Base-by-base conservation (phyloP, 1,140 invertebrate species). In the Drosophila murphyi region DNA sequence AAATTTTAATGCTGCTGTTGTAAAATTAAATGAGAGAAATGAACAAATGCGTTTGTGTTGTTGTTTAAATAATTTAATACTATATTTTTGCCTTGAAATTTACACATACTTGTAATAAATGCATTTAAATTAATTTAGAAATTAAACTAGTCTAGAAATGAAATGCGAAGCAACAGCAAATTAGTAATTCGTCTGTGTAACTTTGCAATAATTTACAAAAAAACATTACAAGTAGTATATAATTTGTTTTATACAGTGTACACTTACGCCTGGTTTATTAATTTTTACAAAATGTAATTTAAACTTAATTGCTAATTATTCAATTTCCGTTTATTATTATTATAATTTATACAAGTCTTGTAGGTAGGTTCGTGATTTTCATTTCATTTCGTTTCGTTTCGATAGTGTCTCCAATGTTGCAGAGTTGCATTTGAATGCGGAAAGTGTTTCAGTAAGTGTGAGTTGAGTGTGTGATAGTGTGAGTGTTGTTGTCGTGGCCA, bases 271-370 rank as follows among this genome's bases (percentile, higher is more conserved):
- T 80, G 51, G 39, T 61, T 76, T 72, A 69, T 90, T 82, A 76
- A 87, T 90, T 87, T 90, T 76, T 90, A 90, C 82, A 82, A 87
- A 83, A 88, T 77, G 72, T 87, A 82, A 72, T 70, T 87, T 87
- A 83, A 83, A 83, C 82, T 87, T 87, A 88, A 48, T 45, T 4
- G 34, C 82, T 90, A 87, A 60, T 68, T 79, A 63, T 82, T 90
- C 55, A 79, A 78, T 73, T 83, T 83, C 76, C 61, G 67, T 86
- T 72, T 57, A 75, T 67, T 34, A 34, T 77, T 57, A 71, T 59
- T 64, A 63, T 85, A 79, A 82, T 86, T 86, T 87, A 87, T 90
- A 90, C 87, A 90, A 90, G 87, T 90, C 87, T 90, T 90, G 87
- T 90, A 87, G 80, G 87, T 90, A 90, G 87, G 82, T 83, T 90